These are phyloP conservation scores for Meteorus colon DNA, from an alignment of 2,888 invertebrate genomes.

Conservation along the genomic window DNA sequence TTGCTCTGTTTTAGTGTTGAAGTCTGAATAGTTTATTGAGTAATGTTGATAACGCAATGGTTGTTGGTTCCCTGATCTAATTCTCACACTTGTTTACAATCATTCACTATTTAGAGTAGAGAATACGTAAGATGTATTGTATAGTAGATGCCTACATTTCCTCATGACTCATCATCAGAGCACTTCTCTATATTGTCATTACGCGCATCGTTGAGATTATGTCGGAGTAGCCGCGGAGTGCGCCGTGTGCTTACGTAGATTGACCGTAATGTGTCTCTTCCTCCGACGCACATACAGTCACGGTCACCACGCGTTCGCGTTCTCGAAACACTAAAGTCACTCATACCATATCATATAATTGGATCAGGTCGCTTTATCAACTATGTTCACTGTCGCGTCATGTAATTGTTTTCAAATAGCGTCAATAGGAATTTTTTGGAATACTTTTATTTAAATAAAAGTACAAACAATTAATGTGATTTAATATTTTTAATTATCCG, in stretches of 20 bases:
- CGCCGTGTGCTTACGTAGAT: slow-evolving; percentile 63
- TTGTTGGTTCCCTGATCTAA: not conserved
- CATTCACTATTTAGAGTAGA: not conserved
- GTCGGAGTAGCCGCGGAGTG: slow-evolving; percentile 53
- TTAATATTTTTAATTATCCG: too few relatives aligned
- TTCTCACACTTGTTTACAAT: not conserved
- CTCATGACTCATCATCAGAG: slow-evolving; percentile 38
- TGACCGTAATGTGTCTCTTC: slow-evolving; percentile 71
- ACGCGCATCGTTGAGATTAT: slow-evolving; percentile 35
- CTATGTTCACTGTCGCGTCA: not conserved
- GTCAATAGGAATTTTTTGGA: not conserved
- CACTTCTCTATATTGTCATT: slow-evolving; percentile 29
- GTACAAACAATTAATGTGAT: too few relatives aligned
- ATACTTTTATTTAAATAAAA: too few relatives aligned
- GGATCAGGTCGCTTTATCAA: not conserved
- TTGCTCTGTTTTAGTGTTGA: not conserved
- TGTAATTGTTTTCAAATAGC: not conserved
- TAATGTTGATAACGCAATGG: too few relatives aligned
- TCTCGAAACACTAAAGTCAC: slow-evolving; percentile 41
- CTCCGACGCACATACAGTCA: slow-evolving; percentile 71
- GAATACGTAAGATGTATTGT: not conserved
- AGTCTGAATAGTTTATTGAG: too few relatives aligned
- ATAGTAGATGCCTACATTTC: slow-evolving; percentile 26
- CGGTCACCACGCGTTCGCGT: slow-evolving; percentile 62
- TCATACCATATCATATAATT: slow-evolving; percentile 28